These are phyloP conservation scores for Lagopus muta DNA, from an alignment of 2,113 vertebrate genomes.

Conservation along the genomic window DNA sequence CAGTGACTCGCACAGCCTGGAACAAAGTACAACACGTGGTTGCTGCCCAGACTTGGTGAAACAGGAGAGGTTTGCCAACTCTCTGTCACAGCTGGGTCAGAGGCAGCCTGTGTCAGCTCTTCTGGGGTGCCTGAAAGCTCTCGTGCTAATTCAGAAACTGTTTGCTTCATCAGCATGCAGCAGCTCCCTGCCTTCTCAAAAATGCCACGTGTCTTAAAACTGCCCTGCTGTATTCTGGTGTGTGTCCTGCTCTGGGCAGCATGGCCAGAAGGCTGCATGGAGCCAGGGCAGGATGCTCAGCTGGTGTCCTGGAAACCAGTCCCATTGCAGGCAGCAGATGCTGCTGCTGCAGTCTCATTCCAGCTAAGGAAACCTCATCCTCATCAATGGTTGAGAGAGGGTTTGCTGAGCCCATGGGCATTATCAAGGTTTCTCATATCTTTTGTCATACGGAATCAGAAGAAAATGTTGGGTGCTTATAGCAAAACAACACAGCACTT, in stretches of 20 bases:
- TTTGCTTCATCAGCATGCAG: background rate
- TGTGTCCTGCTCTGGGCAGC: background rate
- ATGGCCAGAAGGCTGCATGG: background rate
- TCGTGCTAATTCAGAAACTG: background rate
- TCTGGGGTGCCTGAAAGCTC: background rate
- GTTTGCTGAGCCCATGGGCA: background rate
- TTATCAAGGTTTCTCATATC: background rate
- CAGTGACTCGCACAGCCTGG: background rate
- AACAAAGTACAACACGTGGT: background rate
- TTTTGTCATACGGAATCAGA: background rate
- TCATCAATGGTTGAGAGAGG: background rate
- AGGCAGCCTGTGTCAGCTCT: background rate
- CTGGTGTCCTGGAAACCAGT: background rate
- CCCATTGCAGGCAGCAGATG: no score
- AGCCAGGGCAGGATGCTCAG: background rate
- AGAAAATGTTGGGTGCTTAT: background rate
- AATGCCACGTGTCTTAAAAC: background rate
- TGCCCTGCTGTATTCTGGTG: background rate
- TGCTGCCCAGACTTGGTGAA: background rate
- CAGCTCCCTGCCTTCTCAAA: background rate
- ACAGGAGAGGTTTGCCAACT: background rate
- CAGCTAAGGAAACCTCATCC: background rate
- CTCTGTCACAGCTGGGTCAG: background rate
- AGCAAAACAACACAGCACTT: background rate
- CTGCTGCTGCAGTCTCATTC: background rate